Evolutionary conservation across 1,140 invertebrate genomes (phyloP), one percentile per base, ranked within the genome.

Genomic region (Danaus plexippus): DNA sequence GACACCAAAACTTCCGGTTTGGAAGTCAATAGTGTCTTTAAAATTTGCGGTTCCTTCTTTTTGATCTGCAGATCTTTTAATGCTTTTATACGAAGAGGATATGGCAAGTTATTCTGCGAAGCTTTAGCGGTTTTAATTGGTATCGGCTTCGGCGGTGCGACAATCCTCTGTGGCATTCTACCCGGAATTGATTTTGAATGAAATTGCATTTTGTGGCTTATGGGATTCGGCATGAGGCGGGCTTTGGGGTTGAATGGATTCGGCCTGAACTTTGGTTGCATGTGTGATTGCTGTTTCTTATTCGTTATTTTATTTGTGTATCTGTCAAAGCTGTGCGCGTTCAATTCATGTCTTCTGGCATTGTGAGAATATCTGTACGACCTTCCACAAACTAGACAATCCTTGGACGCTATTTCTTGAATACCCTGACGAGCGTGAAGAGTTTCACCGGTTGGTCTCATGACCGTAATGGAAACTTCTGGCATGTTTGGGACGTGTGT

Each of bases 281-380:
- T 67, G 11, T 69, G 70, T 2, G 67, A 53, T 9, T 64, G 65
- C 1, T 73, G 62, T 54, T 86, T 81, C 60, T 84, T 83, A 40
- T 68, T 56, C 9, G 69, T 72, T 8, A 77, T 69, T 72, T 87
- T 88, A 55, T 88, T 88, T n/a, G 86, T 88, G 57, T 88, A 88
- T 51, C 87, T 78, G 61, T 88, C 87, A 51, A 88, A 88, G 44
- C 77, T 67, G 53, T 88, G 87, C 1, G 87, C 65, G 5, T 76
- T 84, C 12, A 87, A 77, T 57, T 88, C 87, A 43, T 88, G 87
- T 9, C 87, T 73, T n/a, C 87, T 64, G 0, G 87, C 87, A 61
- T 88, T 88, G 57, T 88, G 87, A 0, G 87, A 88, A 58, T 88
- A 88, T 51, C 85, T 75, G 53, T 88, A 88, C 9, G 81, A 75